These are phyloP conservation scores for Limonius californicus DNA, from an alignment of 1,140 invertebrate genomes.

Conservation along the genomic window DNA sequence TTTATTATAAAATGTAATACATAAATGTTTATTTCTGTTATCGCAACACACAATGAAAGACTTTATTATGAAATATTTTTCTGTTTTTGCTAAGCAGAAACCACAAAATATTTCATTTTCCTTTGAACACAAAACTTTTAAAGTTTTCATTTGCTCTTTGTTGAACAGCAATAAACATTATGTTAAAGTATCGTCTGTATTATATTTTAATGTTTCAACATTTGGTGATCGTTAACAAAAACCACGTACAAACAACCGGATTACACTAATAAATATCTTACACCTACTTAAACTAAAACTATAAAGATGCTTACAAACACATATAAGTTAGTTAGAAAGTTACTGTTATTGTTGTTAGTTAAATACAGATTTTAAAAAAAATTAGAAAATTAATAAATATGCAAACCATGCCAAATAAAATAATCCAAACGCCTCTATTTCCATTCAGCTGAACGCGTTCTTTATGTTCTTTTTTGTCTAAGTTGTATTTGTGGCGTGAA, in stretches of 20 bases:
- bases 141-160: background rate
- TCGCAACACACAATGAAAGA: background rate
- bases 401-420: slow-evolving; percentile 41
- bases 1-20: background rate
- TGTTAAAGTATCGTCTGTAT: background rate
- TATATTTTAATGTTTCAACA: background rate
- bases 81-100: background rate
- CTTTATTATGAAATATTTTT: background rate
- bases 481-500: slow-evolving; percentile 37
- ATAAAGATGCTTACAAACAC: too few species aligned
- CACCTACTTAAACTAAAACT: background rate
- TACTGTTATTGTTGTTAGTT: background rate
- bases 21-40: background rate
- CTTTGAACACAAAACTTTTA: background rate
- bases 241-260: too few species aligned
- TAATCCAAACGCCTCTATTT: slow-evolving; percentile 37
- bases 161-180: background rate
- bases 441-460: slow-evolving; percentile 26
- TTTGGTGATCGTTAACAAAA: background rate
- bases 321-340: too few species aligned
- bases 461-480: slow-evolving; percentile 38
- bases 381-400: slow-evolving; percentile 43
- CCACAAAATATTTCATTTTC: background rate
- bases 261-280: background rate
- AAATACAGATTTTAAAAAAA: slow-evolving; percentile 33